Conservation (phyloP, 2,797 vertebrate species). For the Pristis pectinata region DNA sequence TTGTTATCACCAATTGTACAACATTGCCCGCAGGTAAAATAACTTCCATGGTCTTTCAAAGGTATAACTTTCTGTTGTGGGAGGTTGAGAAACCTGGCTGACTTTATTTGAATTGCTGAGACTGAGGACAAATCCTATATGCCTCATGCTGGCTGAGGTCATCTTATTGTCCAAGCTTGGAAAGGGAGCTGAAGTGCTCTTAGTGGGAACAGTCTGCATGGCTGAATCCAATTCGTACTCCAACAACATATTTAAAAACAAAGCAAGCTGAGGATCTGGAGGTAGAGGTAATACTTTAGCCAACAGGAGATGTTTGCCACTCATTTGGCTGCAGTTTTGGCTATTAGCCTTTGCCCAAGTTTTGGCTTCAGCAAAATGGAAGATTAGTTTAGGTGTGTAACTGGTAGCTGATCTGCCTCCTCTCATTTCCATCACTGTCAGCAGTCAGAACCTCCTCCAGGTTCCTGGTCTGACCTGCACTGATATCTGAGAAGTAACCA, state of each 20-base stretch:
- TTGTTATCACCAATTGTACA: not conserved
- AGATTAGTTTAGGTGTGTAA: not conserved
- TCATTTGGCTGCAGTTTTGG: not conserved
- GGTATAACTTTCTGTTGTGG: not conserved
- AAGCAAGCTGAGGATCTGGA: not conserved
- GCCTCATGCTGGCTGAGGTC: not conserved
- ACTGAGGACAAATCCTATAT: not conserved
- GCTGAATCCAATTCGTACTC: not conserved
- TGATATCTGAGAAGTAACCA: not conserved
- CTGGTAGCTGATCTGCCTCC: not conserved
- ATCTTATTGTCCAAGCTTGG: not conserved
- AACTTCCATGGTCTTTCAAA: not conserved
- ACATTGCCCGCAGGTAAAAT: not conserved
- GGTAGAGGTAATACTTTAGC: not conserved
- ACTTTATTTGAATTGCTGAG: not conserved
- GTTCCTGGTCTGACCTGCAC: not conserved
- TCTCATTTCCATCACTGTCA: not conserved
- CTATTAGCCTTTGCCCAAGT: not conserved
- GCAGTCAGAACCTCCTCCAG: not conserved
- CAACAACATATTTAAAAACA: not conserved
- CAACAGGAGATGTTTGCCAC: not conserved
- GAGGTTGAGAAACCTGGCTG: not conserved
- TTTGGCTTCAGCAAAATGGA: not conserved
- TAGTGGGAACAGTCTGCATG: not conserved
- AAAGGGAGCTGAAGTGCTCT: not conserved